Evolutionary conservation across 2,113 vertebrate species (phyloP).

Genomic region (Alouatta palliata): DNA sequence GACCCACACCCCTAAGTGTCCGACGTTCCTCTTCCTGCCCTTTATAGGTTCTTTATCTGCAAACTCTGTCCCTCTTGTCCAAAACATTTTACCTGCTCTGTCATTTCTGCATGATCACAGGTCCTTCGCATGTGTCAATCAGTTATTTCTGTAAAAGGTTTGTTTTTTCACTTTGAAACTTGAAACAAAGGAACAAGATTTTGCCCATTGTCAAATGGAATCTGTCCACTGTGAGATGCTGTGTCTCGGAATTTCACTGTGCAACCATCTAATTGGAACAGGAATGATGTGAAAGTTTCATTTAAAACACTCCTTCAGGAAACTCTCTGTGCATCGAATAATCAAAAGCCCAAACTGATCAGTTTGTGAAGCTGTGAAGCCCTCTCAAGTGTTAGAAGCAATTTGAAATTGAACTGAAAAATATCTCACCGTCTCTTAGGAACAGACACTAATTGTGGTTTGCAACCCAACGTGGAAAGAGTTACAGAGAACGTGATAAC

Average conservation of each 20-base stretch:
- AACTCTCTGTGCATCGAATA: background rate
- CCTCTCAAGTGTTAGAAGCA: background rate
- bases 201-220: background rate
- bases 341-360: background rate
- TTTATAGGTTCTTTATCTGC: background rate
- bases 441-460: background rate
- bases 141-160: background rate
- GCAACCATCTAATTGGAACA: background rate
- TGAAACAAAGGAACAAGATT: background rate
- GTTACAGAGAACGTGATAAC: background rate
- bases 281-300: background rate
- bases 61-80: background rate
- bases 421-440: background rate
- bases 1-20: too few relatives aligned
- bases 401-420: constrained; percentile 38
- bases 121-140: background rate
- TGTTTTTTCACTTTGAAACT: background rate
- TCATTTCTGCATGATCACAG: background rate
- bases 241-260: background rate
- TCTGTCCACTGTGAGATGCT: background rate
- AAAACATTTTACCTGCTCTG: background rate
- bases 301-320: background rate
- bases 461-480: background rate
- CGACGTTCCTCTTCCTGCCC: background rate
- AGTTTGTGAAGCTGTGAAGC: background rate